These are phyloP conservation scores for Okapia johnstoni DNA, from an alignment of 2,113 vertebrate genomes.

Conservation along the genomic window DNA sequence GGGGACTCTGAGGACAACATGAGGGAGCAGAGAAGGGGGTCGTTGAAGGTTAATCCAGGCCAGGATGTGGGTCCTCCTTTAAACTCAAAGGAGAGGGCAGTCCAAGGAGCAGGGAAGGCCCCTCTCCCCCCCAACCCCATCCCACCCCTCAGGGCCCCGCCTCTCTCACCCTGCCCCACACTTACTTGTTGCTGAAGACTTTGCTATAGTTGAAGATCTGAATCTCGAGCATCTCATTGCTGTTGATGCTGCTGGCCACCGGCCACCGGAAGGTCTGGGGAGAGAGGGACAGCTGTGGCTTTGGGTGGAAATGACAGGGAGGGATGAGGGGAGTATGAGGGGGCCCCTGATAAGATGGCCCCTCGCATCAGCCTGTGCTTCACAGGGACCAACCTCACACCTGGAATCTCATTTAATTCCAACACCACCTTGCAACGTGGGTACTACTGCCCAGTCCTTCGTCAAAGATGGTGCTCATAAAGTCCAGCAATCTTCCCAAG, in stretches of 20 bases:
- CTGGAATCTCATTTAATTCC: background rate
- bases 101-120: background rate
- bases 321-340: rapidly evolving
- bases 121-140: rapidly evolving
- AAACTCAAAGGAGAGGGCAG: background rate
- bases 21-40: background rate
- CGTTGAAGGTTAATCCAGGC: background rate
- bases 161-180: rapidly evolving
- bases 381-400: background rate
- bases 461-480: background rate
- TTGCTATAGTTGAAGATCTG: conserved; percentile 98
- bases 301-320: background rate
- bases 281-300: background rate
- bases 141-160: rapidly evolving
- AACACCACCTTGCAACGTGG: background rate
- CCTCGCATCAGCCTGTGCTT: background rate
- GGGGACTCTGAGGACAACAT: background rate
- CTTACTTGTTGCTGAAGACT: conserved; percentile 97
- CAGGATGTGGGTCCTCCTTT: background rate
- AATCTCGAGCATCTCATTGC: conserved; percentile 93
- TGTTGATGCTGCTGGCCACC: conserved; percentile 88
- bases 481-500: background rate
- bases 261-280: conserved; percentile 94
- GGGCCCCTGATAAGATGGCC: background rate
- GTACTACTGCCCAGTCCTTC: background rate